Conservation (phyloP, 2,797 vertebrate species). For the Sebastiscus tertius region DNA sequence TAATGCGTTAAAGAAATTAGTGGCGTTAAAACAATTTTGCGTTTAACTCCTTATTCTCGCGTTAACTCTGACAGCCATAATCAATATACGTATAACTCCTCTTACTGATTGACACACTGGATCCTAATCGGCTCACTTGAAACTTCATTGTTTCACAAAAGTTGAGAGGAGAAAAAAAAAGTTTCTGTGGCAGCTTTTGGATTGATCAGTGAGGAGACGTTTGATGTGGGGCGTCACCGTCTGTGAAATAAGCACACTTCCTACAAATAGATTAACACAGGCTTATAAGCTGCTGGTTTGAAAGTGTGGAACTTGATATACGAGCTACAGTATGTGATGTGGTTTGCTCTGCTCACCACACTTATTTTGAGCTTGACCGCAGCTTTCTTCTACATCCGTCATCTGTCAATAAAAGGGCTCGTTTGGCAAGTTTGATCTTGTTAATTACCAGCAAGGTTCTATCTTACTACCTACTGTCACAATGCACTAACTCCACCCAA, state of each 20-base stretch:
- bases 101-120: not conserved
- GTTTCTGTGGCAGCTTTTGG: not conserved
- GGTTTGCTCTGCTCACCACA: constrained; percentile 19
- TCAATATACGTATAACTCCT: too few relatives aligned
- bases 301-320: constrained; percentile 23
- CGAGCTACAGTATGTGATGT: constrained; percentile 26
- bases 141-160: not conserved
- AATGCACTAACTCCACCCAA: not conserved
- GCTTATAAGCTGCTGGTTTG: constrained; percentile 11
- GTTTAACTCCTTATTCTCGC: too few relatives aligned
- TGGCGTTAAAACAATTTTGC: too few relatives aligned
- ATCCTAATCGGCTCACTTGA: not conserved
- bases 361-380: constrained; percentile 12
- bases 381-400: constrained; percentile 24
- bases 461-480: not conserved
- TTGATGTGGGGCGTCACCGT: constrained; percentile 4
- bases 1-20: too few relatives aligned
- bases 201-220: not conserved
- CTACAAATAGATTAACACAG: not conserved
- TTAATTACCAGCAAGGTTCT: not conserved
- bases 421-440: constrained; percentile 9
- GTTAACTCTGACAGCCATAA: too few relatives aligned
- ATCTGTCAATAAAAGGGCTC: constrained; percentile 30
- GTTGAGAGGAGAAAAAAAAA: not conserved
- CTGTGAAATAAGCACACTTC: constrained; percentile 23